Evolutionary conservation across 2,888 invertebrate genomes (phyloP).

Genomic region (Dascillus cervinus): DNA sequence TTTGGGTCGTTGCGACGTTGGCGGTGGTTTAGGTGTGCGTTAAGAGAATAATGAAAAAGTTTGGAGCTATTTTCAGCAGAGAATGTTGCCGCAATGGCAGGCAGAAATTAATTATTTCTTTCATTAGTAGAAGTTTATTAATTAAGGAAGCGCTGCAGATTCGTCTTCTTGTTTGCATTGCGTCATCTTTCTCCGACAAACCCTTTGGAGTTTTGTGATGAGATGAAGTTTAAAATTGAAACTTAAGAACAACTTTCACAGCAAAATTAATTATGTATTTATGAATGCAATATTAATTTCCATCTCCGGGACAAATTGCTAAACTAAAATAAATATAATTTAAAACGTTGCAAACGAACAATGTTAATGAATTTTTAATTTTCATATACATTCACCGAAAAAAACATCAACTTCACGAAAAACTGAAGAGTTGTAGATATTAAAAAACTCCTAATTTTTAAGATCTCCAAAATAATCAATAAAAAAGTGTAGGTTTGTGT

Average conservation of each 20-base stretch:
- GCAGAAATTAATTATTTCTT: constrained; percentile 47
- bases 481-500: too few relatives aligned
- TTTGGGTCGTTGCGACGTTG: too few relatives aligned
- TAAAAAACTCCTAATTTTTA: too few relatives aligned
- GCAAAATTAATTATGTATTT: constrained; percentile 43
- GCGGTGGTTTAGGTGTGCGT: not conserved
- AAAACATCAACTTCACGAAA: too few relatives aligned
- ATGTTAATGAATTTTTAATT: too few relatives aligned
- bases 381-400: too few relatives aligned
- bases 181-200: too few relatives aligned
- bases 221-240: constrained; percentile 42
- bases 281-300: constrained; percentile 35
- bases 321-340: not conserved
- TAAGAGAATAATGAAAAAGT: not conserved
- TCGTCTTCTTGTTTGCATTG: constrained; percentile 42
- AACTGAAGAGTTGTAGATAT: too few relatives aligned
- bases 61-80: constrained; percentile 16
- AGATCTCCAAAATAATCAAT: too few relatives aligned
- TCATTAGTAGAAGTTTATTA: constrained; percentile 47
- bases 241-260: constrained; percentile 38
- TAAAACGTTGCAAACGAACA: too few relatives aligned
- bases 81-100: constrained; percentile 35
- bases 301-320: not conserved
- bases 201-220: too few relatives aligned
- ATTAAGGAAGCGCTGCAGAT: constrained; percentile 44